Conservation (phyloP, 1,140 invertebrate species). For the Stratiolaelaps scimitus region DNA sequence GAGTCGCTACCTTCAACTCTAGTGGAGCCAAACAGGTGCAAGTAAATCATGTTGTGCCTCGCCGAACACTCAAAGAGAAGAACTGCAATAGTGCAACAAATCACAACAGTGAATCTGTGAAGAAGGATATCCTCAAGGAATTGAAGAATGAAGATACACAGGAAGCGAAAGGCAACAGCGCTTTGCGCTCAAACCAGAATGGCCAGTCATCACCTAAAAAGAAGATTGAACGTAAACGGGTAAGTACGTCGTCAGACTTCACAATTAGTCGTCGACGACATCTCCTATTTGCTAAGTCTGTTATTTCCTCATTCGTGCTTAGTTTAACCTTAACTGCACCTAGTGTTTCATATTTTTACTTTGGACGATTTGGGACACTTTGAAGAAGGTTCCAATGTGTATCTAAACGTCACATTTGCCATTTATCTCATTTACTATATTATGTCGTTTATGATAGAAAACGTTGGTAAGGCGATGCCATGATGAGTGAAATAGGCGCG, state of each 20-base stretch:
- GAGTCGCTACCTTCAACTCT: background rate
- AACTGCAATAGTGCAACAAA: slow-evolving; percentile 1
- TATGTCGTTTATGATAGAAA: too few relatives aligned
- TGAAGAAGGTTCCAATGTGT: too few relatives aligned
- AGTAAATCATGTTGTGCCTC: background rate
- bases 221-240: background rate
- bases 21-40: background rate
- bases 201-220: background rate
- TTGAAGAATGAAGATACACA: background rate
- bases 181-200: background rate
- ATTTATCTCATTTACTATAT: too few relatives aligned
- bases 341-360: too few relatives aligned
- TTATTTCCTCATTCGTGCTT: too few relatives aligned
- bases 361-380: too few relatives aligned
- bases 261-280: background rate
- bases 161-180: background rate
- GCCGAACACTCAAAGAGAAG: background rate
- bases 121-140: slow-evolving; percentile 25
- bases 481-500: too few relatives aligned
- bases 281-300: too few relatives aligned
- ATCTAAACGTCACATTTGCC: too few relatives aligned
- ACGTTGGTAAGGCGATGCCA: too few relatives aligned
- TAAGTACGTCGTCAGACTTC: background rate
- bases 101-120: slow-evolving; percentile 15
- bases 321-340: too few relatives aligned